A percentile compares a stretch with the other conserved stretches of the same genome.
These are phyloP conservation scores for Eriocheir sinensis DNA, from an alignment of 1,140 invertebrate genomes.

Conservation along the genomic window DNA sequence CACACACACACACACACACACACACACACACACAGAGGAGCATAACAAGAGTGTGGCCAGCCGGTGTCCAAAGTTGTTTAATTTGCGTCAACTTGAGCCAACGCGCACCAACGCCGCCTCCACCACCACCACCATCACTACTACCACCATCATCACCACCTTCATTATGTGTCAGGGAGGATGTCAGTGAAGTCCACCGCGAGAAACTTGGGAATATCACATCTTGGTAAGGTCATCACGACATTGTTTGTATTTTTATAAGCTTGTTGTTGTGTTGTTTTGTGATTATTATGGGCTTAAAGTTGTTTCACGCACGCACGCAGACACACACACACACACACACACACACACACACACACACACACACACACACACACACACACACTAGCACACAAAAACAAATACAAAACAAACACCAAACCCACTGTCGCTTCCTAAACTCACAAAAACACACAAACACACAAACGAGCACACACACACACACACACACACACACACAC, in stretches of 20 bases:
- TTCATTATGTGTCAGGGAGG: neutral
- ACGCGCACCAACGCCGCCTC: too few species aligned
- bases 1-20: too few species aligned
- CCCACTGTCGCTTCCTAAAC: too few species aligned
- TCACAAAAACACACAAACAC: neutral
- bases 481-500: neutral
- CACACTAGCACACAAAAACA: neutral
- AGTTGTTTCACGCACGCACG: neutral
- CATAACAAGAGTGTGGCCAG: neutral
- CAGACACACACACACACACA: neutral
- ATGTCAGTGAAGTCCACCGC: neutral
- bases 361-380: neutral
- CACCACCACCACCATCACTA: neutral
- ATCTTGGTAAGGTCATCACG: neutral
- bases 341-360: slow-evolving; percentile 9
- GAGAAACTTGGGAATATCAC: neutral
- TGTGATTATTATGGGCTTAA: too few species aligned
- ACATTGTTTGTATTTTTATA: neutral
- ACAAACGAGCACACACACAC: neutral
- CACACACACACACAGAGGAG: too few species aligned
- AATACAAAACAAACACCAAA: too few species aligned
- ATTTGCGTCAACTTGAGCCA: neutral
- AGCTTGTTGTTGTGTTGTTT: too few species aligned
- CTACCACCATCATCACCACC: too few species aligned
- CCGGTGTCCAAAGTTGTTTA: neutral